Conservation (phyloP, 2,797 vertebrate species). For the Anguilla anguilla region DNA sequence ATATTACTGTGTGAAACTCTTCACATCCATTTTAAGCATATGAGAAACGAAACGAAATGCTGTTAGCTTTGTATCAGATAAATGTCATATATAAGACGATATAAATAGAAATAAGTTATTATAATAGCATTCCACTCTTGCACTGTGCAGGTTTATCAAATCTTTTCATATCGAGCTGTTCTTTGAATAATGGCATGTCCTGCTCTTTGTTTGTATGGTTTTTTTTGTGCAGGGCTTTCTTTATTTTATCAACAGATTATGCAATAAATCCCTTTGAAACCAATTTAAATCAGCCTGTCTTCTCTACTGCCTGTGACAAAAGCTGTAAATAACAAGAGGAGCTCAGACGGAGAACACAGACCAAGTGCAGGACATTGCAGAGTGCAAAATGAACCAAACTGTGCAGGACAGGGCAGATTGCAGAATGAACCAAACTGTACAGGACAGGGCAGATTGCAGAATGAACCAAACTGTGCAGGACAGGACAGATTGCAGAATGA, state of each 20-base stretch:
- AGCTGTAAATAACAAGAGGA: slow-evolving; percentile 25
- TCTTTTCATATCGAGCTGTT: slow-evolving; percentile 17
- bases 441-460: no score
- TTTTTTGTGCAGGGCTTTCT: slow-evolving; percentile 8
- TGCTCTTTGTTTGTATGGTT: slow-evolving; percentile 2
- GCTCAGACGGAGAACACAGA: not conserved
- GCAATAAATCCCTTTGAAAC: slow-evolving; percentile 16
- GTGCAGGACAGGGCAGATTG: no score
- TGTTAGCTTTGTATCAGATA: not conserved
- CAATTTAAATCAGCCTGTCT: slow-evolving; percentile 24
- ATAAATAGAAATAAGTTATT: not conserved
- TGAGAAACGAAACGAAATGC: not conserved
- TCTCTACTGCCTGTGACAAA: slow-evolving; percentile 21
- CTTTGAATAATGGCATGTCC: slow-evolving; percentile 11
- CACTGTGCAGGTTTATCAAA: slow-evolving; percentile 19
- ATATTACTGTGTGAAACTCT: not conserved
- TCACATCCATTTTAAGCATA: not conserved
- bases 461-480: no score
- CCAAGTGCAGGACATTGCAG: not conserved
- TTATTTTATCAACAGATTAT: slow-evolving; percentile 18
- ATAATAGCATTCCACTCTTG: not conserved
- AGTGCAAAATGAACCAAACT: no score
- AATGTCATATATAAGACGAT: not conserved
- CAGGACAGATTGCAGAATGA: no score
- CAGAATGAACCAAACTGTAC: no score